Base-by-base conservation (phyloP, 2,113 vertebrate genomes). In the Phylloscopus whistleri region DNA sequence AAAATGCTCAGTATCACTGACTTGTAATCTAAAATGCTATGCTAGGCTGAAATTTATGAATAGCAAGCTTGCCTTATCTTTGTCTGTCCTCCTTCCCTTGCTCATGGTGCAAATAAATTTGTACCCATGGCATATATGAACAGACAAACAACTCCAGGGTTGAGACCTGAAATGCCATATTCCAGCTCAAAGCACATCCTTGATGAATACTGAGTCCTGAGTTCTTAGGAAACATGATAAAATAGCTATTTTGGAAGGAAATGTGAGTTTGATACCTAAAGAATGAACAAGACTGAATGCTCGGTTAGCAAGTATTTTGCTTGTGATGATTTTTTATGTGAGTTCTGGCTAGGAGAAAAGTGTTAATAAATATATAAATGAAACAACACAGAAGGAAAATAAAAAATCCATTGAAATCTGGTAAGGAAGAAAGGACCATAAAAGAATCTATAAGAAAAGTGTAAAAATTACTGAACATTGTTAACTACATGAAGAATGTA, bases 21-120 rank as follows among this genome's bases (percentile, higher is more conserved):
- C 64, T 68, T 92, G 87, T 49, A 93, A 95, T 55, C 74, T 95
- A 89, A 90, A 94, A 91, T 88, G 69, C 43, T 90, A 89, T 12
- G 15, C 76, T 92, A 83, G 78, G 87, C 55, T 77, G 68, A 89
- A 94, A 83, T 72, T 90, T 94, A 87, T 78, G 84, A 95, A 96
- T 74, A 97, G 72, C 66, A 83, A 90, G 43, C 46, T 43, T 75
- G 48, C 74, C 43, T 84, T 23, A 85, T 83, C 49, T 96, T 92
- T 70, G 43, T 53, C 63, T 64, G 23, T 43, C 49, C 60, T 84
- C 64, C 41, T 84, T 82, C 43, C 23, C 31, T 59, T 79, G 39
- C 26, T 51, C 52, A 72, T 16, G 31, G 46, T 69, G 30, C 79
- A 73, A 85, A 52, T 37, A 69, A 56, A 55, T 46, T 44, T 69